Base-by-base conservation (phyloP, 2,888 invertebrate species). In the Plebejus argus region DNA sequence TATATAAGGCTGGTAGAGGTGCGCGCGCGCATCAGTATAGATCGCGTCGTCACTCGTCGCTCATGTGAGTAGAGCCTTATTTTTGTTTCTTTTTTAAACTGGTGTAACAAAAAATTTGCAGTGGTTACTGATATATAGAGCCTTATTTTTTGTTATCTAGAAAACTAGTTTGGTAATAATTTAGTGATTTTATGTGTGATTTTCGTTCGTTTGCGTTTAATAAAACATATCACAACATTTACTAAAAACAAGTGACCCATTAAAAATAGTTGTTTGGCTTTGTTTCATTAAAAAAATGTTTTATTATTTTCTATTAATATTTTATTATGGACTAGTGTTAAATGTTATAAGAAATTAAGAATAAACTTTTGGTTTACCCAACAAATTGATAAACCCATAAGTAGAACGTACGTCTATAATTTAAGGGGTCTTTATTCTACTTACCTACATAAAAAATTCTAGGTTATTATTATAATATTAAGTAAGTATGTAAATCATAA, bases 21-120 rank as follows among this genome's bases (percentile, higher is more conserved):
- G 82, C 88, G 87, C 86, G 81, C 81, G 84, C 90, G 88, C 92
- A 89, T 89, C 93, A 93, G 92, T 93, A 90, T 74, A 49, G 28
- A 66, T 66, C 66, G 28, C 66, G 66, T 28, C 66, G 66, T 66
- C 66, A 28, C 6, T 28, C 66, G 66, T 66, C 66, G 66, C 66
- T 66, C 66, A 66, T 85, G 93, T 93, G 85, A 93, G 93, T 90
- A 82, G 70, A 66, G 75, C 76, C 70, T 45, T 53, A 53, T 45
- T 76, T 78, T 35, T 35, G 58, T 76, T 76, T n/a, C n/a, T 77
- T 77, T 78, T 78, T 70, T 74, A 35, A 20, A 8, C 7, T 58
- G 10, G 58, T 58, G 58, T 58, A 20, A 23, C 8, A 23, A 23
- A 10, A 61, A 12, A n/a, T 7, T 23, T n/a, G 4, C 12, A 12